These are phyloP conservation scores for Hystrix cristata DNA, from an alignment of 2,113 vertebrate species.

Conservation along the genomic window DNA sequence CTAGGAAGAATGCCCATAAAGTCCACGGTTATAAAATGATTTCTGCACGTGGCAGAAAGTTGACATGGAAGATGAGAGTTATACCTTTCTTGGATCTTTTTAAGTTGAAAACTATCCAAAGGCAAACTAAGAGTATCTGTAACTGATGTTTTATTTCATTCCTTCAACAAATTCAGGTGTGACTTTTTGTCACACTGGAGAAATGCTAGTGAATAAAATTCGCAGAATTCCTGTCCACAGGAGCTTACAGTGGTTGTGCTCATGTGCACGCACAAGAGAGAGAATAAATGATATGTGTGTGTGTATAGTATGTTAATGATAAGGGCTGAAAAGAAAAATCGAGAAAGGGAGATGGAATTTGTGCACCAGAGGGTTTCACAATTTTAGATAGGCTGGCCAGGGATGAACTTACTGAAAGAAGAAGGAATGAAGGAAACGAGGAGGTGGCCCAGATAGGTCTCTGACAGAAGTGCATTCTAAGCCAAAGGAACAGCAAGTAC, in stretches of 20 bases:
- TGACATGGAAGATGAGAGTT: background rate
- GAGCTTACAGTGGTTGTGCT: background rate
- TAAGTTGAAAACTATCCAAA: constrained; percentile 17
- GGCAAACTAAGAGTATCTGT: constrained; percentile 10
- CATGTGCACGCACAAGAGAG: background rate
- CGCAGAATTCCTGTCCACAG: background rate
- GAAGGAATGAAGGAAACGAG: background rate
- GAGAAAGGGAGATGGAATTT: background rate
- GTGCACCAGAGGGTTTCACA: background rate
- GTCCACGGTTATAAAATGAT: background rate
- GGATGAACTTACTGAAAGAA: background rate
- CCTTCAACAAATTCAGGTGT: background rate
- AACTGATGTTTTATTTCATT: constrained; percentile 18
- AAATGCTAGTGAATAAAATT: constrained; percentile 47
- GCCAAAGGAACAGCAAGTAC: background rate
- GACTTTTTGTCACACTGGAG: background rate
- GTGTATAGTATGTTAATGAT: background rate
- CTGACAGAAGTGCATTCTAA: background rate
- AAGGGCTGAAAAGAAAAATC: background rate
- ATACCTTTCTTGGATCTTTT: background rate
- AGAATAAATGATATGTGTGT: background rate
- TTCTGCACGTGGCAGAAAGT: constrained; percentile 18
- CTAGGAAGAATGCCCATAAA: background rate
- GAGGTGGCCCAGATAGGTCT: background rate
- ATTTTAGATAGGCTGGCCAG: background rate